Evolutionary conservation across 2,113 vertebrate genomes (phyloP).

Genomic region (Lynx canadensis): DNA sequence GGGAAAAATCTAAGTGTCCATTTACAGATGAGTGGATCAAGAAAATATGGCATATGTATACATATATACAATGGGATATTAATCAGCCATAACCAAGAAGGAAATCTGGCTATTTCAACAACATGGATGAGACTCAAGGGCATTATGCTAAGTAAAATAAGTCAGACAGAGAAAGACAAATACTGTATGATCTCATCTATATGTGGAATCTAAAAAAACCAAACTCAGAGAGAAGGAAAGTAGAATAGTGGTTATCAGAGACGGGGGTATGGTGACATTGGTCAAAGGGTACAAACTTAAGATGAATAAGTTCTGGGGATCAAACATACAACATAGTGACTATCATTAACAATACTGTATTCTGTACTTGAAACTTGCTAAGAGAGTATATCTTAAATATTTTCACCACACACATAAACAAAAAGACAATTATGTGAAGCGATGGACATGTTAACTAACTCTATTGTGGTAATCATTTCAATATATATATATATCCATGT

Average conservation of each 20-base stretch:
- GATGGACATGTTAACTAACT: background rate
- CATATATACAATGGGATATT: background rate
- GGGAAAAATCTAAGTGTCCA: background rate
- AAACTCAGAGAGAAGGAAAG: background rate
- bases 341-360: background rate
- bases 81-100: background rate
- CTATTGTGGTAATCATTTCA: background rate
- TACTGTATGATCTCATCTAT: background rate
- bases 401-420: background rate
- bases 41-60: background rate
- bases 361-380: background rate
- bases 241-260: background rate
- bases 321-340: background rate
- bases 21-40: background rate
- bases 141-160: background rate
- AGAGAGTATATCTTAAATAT: background rate
- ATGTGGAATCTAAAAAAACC: background rate
- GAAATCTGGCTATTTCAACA: background rate
- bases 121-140: background rate
- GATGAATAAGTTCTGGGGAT: background rate
- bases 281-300: background rate
- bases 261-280: background rate
- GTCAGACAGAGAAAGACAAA: background rate
- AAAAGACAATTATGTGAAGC: background rate
- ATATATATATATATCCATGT: background rate